Evolutionary conservation across 2,113 vertebrate species (phyloP), one percentile per base, ranked within the genome.

Genomic region (Hypocryptadius cinnamomeus): DNA sequence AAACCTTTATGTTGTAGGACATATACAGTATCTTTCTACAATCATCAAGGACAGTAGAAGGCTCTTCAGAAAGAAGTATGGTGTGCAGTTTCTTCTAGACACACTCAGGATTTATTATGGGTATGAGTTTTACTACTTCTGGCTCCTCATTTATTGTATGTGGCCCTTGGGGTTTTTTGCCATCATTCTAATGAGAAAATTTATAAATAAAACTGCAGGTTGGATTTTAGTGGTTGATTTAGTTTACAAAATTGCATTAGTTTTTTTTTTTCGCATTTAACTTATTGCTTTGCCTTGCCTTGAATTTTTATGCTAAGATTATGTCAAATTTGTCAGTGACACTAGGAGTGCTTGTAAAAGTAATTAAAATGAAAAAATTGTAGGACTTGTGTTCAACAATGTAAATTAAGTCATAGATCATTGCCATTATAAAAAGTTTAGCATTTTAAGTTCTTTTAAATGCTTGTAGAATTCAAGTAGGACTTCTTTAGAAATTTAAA

Each of bases 21-120:
- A 99, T 69, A 99, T 99, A 97, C 99, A 99, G 53, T 99, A 99
- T 97, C 98, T 99, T 98, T 99, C 99, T 66, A 99, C 99, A 10
- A 98, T 99, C 95, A 98, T 99, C 96, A 99, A 99, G 97, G 99
- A 99, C 93, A 99, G 98, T 97, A 98, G 99, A 96, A 99, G 99
- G 96, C 98, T 98, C 91, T 99, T 99, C 96, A 97, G 99, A 92
- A 99, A 98, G 94, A 99, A 98, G 93, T 99, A 98, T 3, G 99
- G 99, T 23, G 99, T 99, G 30, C 99, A 99, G 92, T 99, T 99
- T 97, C 98, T 99, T 80, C 94, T 99, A 72, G 99, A 99, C 96
- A 98, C 98, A 9, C 94, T 99, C 47, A 98, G 99, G 63, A 98
- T 99, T 92, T 99, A 98, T 96, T 99, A 99, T 66, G 98, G 99